Evolutionary conservation across 2,888 invertebrate species (phyloP).

Genomic region (Sarcophaga subvicina): DNA sequence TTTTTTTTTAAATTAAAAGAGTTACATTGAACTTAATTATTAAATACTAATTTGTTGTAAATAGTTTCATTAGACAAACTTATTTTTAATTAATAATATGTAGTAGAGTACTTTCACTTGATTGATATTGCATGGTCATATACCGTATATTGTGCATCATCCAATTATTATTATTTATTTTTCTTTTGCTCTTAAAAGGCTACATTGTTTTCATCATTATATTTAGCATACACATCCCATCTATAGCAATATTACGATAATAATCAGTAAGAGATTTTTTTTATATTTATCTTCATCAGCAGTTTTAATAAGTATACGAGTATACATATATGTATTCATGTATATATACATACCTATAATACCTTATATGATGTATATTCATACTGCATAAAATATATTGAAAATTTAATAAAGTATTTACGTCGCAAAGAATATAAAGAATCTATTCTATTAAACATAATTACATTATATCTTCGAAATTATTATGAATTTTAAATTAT

Average conservation of each 20-base stretch:
- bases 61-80: no score
- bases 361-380: not conserved
- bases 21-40: no score
- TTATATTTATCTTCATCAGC: slow-evolving; percentile 32
- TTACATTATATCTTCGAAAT: no score
- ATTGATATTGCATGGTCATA: slow-evolving; percentile 1
- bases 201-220: slow-evolving; percentile 21
- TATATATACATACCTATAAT: not conserved
- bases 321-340: no score
- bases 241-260: not conserved
- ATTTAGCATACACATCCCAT: slow-evolving; percentile 11
- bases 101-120: slow-evolving; percentile 26
- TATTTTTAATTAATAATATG: no score
- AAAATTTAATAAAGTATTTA: not conserved
- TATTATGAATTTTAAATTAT: no score
- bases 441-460: no score
- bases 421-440: not conserved
- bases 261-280: slow-evolving; percentile 1
- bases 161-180: not conserved
- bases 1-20: no score
- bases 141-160: slow-evolving; percentile 6
- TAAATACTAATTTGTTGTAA: no score
- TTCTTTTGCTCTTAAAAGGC: not conserved
- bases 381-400: not conserved
- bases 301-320: slow-evolving; percentile 18